Evolutionary conservation across 2,113 vertebrate genomes (phyloP).

Genomic region (Tringa solitaria): DNA sequence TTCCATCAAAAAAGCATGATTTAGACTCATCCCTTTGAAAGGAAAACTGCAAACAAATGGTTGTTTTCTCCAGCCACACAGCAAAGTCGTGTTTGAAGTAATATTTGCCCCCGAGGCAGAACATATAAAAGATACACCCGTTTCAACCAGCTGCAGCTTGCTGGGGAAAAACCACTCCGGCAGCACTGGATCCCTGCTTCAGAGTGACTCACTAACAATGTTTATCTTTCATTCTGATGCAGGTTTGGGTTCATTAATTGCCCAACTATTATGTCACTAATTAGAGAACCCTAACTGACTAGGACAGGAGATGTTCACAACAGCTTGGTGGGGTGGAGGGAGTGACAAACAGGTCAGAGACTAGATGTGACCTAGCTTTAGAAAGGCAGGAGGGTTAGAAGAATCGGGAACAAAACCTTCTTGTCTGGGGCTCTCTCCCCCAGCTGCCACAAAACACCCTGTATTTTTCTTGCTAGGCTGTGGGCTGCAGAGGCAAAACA

Average conservation of each 20-base stretch:
- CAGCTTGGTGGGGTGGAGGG: not conserved
- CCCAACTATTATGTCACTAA: constrained; percentile 2
- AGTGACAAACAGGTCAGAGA: not conserved
- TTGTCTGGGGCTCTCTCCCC: not conserved
- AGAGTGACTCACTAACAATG: constrained; percentile 42
- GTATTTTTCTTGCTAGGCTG: not conserved
- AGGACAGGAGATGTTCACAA: not conserved
- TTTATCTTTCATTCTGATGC: constrained; percentile 16
- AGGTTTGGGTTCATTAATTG: constrained; percentile 36
- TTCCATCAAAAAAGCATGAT: not conserved
- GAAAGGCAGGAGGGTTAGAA: not conserved
- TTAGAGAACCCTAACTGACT: not conserved
- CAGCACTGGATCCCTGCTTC: not conserved
- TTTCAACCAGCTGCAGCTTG: constrained; percentile 51
- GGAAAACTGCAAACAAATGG: not conserved
- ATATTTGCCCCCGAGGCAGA: constrained; percentile 3
- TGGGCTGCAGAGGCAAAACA: not conserved
- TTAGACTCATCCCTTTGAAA: not conserved
- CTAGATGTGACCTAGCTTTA: not conserved
- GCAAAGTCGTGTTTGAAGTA: not conserved
- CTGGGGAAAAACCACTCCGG: not conserved
- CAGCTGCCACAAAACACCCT: not conserved
- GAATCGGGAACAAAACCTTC: not conserved
- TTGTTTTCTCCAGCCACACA: constrained; percentile 29
- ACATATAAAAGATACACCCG: constrained; percentile 16